Evolutionary conservation across 2,113 vertebrate species (phyloP), one percentile per base, ranked within the genome.

Genomic region (Nothocercus nigrocapillus): DNA sequence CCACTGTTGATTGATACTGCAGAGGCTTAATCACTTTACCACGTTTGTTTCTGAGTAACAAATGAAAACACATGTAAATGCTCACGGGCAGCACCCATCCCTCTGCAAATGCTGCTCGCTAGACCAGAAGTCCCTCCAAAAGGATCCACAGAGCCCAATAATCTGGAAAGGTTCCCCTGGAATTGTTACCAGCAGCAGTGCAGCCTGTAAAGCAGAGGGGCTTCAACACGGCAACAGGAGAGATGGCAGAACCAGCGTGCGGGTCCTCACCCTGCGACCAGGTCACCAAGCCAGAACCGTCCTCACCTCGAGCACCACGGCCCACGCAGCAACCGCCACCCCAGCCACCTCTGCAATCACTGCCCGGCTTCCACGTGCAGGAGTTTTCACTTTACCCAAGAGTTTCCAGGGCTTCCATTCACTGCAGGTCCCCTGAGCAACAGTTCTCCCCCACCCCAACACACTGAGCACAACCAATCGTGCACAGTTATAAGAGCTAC

Each of bases 1-100:
- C 96, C 81, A 99, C 98, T 0, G 98, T 99, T 28, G 98, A 99
- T 88, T 99, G 99, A 85, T 91, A 99, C 91, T 99, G 98, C 27
- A 99, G 96, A 17, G 99, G 98, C 86, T 97, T 99, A 82, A 99
- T 98, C 74, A 99, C 98, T 97, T 99, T 98, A 28, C 99, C 99
- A 56, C 90, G 97, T 59, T 85, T 98, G 95, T 99, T 99, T 90
- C 99, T 99, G 80, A 36, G 93, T 19, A 67, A 53, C 63, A 97
- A 80, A 88, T 3, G 40, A 95, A 53, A 91, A 62, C 63, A 75
- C 9, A 1, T 2, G 22, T 89, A 32, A 96, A 51, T 15, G 18
- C 1, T 0, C 16, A 58, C 20, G 67, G 38, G 82, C 87, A 79
- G 45, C 67, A 22, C 14, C 42, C 16, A 32, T 7, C 53, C n/a